Evolutionary conservation across 1,140 invertebrate genomes (phyloP).

Genomic region (Mycetomoellerius zeteki): DNA sequence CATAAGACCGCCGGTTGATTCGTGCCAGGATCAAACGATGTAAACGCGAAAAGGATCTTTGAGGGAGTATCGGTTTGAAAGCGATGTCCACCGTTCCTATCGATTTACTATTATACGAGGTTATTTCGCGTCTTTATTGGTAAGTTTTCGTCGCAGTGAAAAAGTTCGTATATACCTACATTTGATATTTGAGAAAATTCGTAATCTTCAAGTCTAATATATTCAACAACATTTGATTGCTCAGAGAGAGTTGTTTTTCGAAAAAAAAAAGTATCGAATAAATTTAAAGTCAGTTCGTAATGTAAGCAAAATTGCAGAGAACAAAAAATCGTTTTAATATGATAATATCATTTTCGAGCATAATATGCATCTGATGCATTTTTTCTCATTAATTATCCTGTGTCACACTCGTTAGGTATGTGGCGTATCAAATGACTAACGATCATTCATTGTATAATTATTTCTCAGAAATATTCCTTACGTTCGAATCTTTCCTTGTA

Average conservation of each 20-base stretch:
- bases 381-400: conserved; percentile 24
- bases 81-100: background rate
- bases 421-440: conserved; percentile 6
- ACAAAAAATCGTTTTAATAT: background rate
- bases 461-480: conserved; percentile 11
- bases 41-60: background rate
- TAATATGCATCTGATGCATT: background rate
- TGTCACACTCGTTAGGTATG: background rate
- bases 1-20: conserved; percentile 35
- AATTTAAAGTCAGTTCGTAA: background rate
- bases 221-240: background rate
- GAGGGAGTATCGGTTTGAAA: background rate
- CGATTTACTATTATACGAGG: conserved; percentile 6
- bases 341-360: conserved; percentile 4
- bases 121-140: background rate
- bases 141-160: background rate
- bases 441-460: conserved; percentile 8
- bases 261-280: background rate
- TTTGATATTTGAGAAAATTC: background rate
- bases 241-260: background rate
- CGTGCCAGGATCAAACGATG: conserved; percentile 25
- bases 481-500: background rate
- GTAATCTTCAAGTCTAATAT: background rate
- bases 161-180: background rate
- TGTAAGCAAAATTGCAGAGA: background rate